These are phyloP conservation scores for Iguana delicatissima DNA, from an alignment of 2,797 vertebrate species.

Conservation along the genomic window DNA sequence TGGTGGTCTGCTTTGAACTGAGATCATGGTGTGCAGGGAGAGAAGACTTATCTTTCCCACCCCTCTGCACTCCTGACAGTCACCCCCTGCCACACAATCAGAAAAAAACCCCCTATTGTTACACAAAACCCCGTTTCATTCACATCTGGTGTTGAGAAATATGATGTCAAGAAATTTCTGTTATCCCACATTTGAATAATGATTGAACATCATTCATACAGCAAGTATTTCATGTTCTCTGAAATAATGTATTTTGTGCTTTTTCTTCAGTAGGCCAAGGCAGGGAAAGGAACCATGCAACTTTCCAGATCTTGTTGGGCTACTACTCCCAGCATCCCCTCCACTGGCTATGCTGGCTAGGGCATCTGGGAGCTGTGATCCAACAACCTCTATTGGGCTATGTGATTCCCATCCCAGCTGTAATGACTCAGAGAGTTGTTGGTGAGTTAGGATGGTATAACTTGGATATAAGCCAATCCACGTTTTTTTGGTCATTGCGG, in stretches of 20 bases:
- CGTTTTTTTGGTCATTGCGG: too few species aligned
- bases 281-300: too few species aligned
- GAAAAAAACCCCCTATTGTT: background rate
- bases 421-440: background rate
- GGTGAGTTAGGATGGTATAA: too few species aligned
- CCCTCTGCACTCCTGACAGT: background rate
- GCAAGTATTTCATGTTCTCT: background rate
- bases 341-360: too few species aligned
- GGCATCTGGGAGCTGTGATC: too few species aligned
- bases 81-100: background rate
- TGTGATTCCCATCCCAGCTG: too few species aligned
- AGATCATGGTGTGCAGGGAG: background rate
- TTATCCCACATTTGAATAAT: background rate
- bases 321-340: too few species aligned
- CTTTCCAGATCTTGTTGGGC: too few species aligned
- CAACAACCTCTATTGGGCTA: too few species aligned
- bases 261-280: background rate
- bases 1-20: background rate
- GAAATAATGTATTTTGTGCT: rapidly evolving
- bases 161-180: background rate
- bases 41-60: background rate
- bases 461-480: too few species aligned
- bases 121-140: background rate
- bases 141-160: background rate
- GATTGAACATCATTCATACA: too few species aligned